Percentiles rank a stretch among this genome's conserved stretches.
These are phyloP conservation scores for Ctenomys sociabilis DNA, from an alignment of 2,113 vertebrate species.

Conservation along the genomic window DNA sequence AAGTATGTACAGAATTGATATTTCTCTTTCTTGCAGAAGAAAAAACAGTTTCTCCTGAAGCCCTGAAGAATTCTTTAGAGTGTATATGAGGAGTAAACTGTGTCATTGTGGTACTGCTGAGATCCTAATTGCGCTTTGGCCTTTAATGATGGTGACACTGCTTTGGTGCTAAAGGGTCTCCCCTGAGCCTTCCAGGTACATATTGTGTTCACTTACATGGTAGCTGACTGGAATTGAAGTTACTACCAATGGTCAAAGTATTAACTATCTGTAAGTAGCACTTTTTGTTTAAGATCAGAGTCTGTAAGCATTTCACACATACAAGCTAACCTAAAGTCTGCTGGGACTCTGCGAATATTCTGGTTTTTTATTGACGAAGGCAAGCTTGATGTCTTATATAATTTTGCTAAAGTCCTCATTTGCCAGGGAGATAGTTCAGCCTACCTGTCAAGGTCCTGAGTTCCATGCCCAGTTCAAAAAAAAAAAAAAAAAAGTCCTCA, in stretches of 20 bases:
- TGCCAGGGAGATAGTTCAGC: neutral
- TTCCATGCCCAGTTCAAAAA: no score
- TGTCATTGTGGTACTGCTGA: neutral
- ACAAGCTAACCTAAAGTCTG: neutral
- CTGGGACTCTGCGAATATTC: neutral
- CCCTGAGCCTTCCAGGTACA: neutral
- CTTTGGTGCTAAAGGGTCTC: neutral
- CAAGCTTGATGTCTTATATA: neutral
- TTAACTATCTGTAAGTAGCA: neutral
- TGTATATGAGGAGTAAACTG: neutral
- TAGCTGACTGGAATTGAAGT: neutral
- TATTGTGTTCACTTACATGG: neutral
- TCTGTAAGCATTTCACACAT: neutral
- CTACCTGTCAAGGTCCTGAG: no score
- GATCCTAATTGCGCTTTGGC: neutral
- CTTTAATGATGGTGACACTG: neutral
- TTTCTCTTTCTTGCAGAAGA: conserved; percentile 30
- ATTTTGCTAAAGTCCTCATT: neutral
- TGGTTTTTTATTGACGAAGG: neutral
- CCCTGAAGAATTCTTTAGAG: neutral
- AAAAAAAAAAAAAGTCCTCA: neutral
- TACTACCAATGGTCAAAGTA: neutral
- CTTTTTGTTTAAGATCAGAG: neutral
- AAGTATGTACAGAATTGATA: conserved; percentile 86
- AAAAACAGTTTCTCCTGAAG: neutral